Percentiles rank a stretch among this genome's conserved stretches.
These are phyloP conservation scores for Lathronympha strigana DNA, from an alignment of 2,888 invertebrate species.

Conservation along the genomic window DNA sequence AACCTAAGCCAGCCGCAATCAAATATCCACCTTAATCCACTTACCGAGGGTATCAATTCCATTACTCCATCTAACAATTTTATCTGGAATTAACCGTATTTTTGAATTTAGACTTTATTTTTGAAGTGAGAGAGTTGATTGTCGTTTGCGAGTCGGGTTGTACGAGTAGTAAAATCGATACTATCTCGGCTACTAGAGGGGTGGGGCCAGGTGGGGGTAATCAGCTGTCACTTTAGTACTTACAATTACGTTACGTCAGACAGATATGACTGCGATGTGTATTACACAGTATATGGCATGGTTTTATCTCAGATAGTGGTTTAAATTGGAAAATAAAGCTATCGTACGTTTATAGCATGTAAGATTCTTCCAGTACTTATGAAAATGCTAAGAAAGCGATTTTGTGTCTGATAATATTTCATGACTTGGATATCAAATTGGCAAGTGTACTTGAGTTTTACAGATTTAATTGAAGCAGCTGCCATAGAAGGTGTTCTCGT, in stretches of 20 bases:
- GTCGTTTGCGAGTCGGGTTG: background rate
- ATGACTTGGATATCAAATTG: no score
- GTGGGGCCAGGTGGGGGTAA: slow-evolving; percentile 13
- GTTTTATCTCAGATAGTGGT: no score
- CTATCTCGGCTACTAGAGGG: slow-evolving; percentile 32
- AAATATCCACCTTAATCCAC: slow-evolving; percentile 19
- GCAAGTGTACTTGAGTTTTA: no score
- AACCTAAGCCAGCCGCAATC: slow-evolving; percentile 23
- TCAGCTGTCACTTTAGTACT: slow-evolving; percentile 42
- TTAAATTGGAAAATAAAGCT: no score
- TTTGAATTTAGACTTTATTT: slow-evolving; percentile 12
- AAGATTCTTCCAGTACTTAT: no score
- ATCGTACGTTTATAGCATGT: no score
- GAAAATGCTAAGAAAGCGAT: no score
- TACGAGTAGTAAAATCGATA: slow-evolving; percentile 40
- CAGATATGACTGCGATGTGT: slow-evolving; percentile 4
- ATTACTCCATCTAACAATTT: slow-evolving; percentile 5
- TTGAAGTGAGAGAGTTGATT: background rate
- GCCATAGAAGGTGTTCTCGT: no score
- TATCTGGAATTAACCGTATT: background rate
- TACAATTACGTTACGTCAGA: slow-evolving; percentile 27
- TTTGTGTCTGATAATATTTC: no score
- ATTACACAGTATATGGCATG: background rate
- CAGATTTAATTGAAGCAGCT: no score
- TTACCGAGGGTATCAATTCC: slow-evolving; percentile 5